These are phyloP conservation scores for Exaiptasia diaphana DNA, from an alignment of 64 coral and sea anemone species.

Conservation along the genomic window DNA sequence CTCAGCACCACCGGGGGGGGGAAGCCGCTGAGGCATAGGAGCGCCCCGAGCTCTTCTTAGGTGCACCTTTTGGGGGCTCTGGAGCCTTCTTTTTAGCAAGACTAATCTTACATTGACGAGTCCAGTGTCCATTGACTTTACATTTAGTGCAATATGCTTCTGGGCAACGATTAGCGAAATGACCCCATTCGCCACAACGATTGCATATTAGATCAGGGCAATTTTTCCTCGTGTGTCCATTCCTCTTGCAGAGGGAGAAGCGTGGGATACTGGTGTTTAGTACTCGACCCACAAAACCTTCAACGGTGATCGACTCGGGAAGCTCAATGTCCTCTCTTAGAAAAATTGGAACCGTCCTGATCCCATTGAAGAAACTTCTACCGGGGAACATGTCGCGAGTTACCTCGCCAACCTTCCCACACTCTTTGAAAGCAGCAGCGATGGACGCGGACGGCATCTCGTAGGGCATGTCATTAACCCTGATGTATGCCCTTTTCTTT, in stretches of 20 bases:
- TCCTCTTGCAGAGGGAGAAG: neutral
- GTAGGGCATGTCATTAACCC: no score
- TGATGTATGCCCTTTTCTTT: no score
- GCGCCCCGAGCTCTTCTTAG: neutral
- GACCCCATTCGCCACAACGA: neutral
- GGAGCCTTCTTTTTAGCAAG: neutral
- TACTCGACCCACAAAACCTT: neutral
- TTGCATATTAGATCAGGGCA: neutral
- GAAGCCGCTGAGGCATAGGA: no score
- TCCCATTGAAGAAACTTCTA: neutral
- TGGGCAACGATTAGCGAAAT: neutral
- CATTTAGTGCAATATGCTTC: neutral
- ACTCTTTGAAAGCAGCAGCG: no score
- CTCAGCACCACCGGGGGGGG: no score
- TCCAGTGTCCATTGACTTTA: neutral
- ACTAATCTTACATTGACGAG: neutral
- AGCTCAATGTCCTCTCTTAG: neutral
- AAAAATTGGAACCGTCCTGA: neutral
- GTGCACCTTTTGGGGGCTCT: neutral
- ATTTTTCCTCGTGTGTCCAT: neutral
- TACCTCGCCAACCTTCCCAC: neutral
- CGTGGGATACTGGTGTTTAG: neutral
- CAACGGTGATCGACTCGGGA: neutral
- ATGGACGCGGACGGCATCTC: no score
- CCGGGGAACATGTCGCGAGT: neutral